Evolutionary conservation across 92 coral and sea anemone species (phyloP).

Genomic region (Phenganax stokvisi): DNA sequence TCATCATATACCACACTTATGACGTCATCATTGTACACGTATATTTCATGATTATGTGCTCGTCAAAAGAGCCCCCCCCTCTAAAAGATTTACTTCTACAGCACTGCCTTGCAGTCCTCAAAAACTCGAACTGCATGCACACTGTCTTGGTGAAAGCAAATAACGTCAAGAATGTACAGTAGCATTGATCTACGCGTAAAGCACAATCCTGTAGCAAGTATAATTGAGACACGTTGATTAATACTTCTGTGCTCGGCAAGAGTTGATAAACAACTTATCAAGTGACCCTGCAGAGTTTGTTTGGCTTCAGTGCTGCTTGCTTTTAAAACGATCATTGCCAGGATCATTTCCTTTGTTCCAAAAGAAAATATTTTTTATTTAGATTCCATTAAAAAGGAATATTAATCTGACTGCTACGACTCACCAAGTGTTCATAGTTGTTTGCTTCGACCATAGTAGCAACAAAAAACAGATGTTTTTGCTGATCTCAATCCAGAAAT

Average conservation of each 20-base stretch:
- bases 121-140: too few species aligned
- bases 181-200: neutral
- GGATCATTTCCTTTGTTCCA: constrained; percentile 23
- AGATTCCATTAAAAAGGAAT: constrained; percentile 1
- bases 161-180: neutral
- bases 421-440: neutral
- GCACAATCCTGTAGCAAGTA: neutral
- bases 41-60: too few species aligned
- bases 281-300: constrained; percentile 27
- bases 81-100: too few species aligned
- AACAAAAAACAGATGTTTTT: neutral
- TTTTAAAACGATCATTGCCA: constrained; percentile 30
- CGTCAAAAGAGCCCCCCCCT: too few species aligned
- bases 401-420: neutral
- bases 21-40: too few species aligned
- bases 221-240: constrained; percentile 13
- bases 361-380: constrained; percentile 37
- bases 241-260: constrained; percentile 21
- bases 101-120: too few species aligned
- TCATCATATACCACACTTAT: too few species aligned
- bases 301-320: constrained; percentile 22
- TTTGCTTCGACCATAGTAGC: neutral
- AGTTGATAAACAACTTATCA: constrained; percentile 24
- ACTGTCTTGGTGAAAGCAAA: too few species aligned
- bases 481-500: constrained; percentile 1